These are phyloP conservation scores for Pegoplata infirma DNA, from an alignment of 2,888 invertebrate species.

Conservation along the genomic window DNA sequence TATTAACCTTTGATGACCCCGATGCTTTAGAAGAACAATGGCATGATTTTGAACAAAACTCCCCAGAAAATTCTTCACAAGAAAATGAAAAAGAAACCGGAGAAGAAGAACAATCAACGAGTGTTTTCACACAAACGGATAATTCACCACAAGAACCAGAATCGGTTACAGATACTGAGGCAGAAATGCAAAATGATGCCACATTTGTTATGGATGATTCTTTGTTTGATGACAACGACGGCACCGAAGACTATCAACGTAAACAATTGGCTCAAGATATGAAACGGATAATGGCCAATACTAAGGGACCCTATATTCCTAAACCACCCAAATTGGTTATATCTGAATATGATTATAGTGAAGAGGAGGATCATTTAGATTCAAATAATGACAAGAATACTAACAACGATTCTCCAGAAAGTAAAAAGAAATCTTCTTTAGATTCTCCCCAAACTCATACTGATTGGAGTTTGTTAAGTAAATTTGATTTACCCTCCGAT, in stretches of 20 bases:
- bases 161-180: conserved; percentile 9
- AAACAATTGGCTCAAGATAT: conserved; percentile 77
- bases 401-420: background rate
- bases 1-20: conserved; percentile 71
- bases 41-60: conserved; percentile 65
- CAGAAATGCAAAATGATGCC: conserved; percentile 60
- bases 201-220: conserved; percentile 69
- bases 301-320: conserved; percentile 65
- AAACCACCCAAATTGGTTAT: conserved; percentile 58
- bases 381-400: background rate
- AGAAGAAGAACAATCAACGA: conserved; percentile 29
- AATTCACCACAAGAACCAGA: background rate
- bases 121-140: conserved; percentile 42
- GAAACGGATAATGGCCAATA: conserved; percentile 77
- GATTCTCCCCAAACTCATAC: conserved; percentile 71
- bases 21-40: conserved; percentile 64
- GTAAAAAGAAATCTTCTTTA: conserved; percentile 12
- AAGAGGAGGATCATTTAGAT: conserved; percentile 32
- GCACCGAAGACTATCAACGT: conserved; percentile 73
- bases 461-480: conserved; percentile 73
- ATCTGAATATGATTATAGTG: conserved; percentile 59
- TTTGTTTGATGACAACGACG: conserved; percentile 70
- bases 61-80: conserved; percentile 44
- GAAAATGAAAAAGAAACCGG: conserved; percentile 65
- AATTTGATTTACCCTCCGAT: conserved; percentile 71